Conservation (phyloP, 2,888 invertebrate species). For the Callinectes sapidus region DNA sequence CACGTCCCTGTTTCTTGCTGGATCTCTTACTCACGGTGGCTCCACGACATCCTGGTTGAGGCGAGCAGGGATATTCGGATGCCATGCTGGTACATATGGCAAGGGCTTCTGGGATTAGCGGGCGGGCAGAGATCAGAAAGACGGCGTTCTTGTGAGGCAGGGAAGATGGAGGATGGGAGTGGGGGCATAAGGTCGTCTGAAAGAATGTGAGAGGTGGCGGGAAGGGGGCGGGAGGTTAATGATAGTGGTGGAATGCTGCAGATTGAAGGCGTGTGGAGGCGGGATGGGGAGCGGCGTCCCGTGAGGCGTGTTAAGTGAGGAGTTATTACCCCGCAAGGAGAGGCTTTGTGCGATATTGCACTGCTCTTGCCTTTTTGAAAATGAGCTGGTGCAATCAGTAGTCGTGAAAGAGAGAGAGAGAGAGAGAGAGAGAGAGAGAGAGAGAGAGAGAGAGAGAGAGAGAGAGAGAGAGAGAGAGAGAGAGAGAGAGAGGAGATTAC, state of each 20-base stretch:
- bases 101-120: background rate
- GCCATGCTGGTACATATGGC: background rate
- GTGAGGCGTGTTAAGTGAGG: background rate
- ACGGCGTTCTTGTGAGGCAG: background rate
- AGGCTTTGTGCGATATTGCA: background rate
- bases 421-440: background rate
- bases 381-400: background rate
- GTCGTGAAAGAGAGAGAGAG: conserved; percentile 15
- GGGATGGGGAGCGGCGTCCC: background rate
- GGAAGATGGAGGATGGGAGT: background rate
- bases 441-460: background rate
- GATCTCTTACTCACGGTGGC: background rate
- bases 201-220: background rate
- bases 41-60: background rate
- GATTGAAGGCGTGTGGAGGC: background rate
- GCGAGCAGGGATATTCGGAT: background rate
- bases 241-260: background rate
- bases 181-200: background rate
- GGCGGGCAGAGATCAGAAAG: background rate
- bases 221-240: background rate
- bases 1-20: conserved; percentile 2
- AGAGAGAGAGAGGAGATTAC: background rate
- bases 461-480: background rate
- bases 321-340: background rate
- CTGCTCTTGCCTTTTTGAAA: background rate